Evolutionary conservation across 2,888 invertebrate genomes (phyloP).

Genomic region (Anorthoa munda): DNA sequence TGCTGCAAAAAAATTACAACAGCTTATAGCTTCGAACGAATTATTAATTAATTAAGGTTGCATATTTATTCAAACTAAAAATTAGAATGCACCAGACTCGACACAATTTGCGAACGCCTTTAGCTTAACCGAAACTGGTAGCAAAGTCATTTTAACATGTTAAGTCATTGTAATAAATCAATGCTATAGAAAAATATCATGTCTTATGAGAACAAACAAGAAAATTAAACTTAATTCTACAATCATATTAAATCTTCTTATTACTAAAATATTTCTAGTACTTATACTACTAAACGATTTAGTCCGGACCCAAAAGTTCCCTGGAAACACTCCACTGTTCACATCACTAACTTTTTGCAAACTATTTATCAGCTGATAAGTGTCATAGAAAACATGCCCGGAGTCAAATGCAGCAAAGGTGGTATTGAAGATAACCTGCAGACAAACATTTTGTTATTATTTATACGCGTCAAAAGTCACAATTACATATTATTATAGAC

Average conservation of each 20-base stretch:
- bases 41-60: constrained; percentile 65
- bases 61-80: constrained; percentile 71
- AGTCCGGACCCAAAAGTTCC: constrained; percentile 86
- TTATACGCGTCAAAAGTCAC: background rate
- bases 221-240: constrained; percentile 87
- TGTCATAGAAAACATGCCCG: constrained; percentile 82
- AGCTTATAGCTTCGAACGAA: constrained; percentile 80
- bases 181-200: constrained; percentile 81
- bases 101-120: constrained; percentile 40
- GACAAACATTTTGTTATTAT: constrained; percentile 10
- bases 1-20: constrained; percentile 83
- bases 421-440: constrained; percentile 75
- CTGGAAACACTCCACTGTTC: constrained; percentile 86
- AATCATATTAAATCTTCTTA: constrained; percentile 89
- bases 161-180: constrained; percentile 71
- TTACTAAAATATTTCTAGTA: constrained; percentile 82
- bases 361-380: constrained; percentile 84
- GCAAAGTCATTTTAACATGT: constrained; percentile 74
- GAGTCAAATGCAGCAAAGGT: constrained; percentile 86
- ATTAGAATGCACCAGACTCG: constrained; percentile 76
- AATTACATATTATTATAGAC: too few species aligned
- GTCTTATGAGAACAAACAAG: constrained; percentile 82
- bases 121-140: constrained; percentile 64
- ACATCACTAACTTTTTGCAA: constrained; percentile 85
- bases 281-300: constrained; percentile 83